Percentiles rank a stretch among this genome's conserved stretches.
phyloP scores from a whole-genome alignment of 2,113 vertebrate species.

The Microcebus griseorufus region DNA sequence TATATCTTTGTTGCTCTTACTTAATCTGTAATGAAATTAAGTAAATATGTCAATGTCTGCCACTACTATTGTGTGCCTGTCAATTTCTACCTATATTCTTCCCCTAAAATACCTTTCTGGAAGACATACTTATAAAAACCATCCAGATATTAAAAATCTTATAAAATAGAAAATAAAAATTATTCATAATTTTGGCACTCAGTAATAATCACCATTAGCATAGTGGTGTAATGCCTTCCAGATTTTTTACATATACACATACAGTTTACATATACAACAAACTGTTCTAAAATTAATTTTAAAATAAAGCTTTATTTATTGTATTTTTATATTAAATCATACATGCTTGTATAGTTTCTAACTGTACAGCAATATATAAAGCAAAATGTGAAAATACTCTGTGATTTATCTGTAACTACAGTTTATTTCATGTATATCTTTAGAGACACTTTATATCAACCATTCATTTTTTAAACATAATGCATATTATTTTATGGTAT shows the following conservation, averaged over 20 bases:
- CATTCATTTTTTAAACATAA: constrained; percentile 16
- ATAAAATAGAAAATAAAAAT: constrained; percentile 19
- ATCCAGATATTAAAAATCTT: neutral
- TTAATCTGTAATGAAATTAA: constrained; percentile 33
- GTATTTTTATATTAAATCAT: neutral
- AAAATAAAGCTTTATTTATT: constrained; percentile 25
- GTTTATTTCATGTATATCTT: neutral
- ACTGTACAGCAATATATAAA: constrained; percentile 29
- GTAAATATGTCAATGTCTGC: constrained; percentile 33
- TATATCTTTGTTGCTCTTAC: constrained; percentile 23
- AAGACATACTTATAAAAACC: neutral
- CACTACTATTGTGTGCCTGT: neutral
- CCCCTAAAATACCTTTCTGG: constrained; percentile 19
- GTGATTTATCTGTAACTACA: neutral
- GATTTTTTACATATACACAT: neutral
- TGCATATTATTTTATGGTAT: constrained; percentile 43
- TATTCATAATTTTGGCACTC: constrained; percentile 30
- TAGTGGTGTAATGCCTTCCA: neutral
- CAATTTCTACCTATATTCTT: neutral
- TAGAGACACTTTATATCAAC: constrained; percentile 13
- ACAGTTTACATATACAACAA: constrained; percentile 6
- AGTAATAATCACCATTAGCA: constrained; percentile 11
- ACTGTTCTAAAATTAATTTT: neutral
- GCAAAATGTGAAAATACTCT: constrained; percentile 6
- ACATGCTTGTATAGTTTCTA: constrained; percentile 9